Evolutionary conservation across 2,797 vertebrate species (phyloP).

Genomic region (Psittacula derbiana): DNA sequence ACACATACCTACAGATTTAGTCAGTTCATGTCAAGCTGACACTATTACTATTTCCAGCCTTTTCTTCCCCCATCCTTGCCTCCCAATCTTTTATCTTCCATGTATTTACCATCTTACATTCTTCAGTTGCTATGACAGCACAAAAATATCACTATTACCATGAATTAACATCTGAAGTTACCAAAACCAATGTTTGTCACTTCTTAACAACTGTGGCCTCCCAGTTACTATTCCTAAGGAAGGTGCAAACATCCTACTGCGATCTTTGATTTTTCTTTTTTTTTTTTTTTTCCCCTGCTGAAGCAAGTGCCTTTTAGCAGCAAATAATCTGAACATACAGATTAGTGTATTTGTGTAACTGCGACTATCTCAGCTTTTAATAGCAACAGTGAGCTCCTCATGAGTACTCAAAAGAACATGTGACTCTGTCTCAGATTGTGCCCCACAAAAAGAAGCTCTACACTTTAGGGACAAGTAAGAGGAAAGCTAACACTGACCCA

Average conservation of each 20-base stretch:
- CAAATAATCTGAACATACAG: background rate
- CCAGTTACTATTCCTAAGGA: background rate
- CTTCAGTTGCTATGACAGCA: background rate
- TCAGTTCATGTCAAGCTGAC: background rate
- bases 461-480: background rate
- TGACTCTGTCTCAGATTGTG: background rate
- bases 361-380: background rate
- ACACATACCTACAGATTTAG: background rate
- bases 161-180: background rate
- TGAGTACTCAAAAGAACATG: background rate
- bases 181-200: background rate
- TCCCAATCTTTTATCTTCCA: background rate
- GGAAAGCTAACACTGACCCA: background rate
- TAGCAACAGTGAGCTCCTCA: background rate
- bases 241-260: background rate
- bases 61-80: background rate
- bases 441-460: background rate
- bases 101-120: background rate
- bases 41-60: background rate
- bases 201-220: background rate
- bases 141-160: background rate
- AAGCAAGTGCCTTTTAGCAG: background rate
- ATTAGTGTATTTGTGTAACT: background rate
- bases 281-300: background rate
- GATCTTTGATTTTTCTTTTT: background rate